phyloP scores from a whole-genome alignment of 2,113 vertebrate species.

The Erythrocercus mccallii region DNA sequence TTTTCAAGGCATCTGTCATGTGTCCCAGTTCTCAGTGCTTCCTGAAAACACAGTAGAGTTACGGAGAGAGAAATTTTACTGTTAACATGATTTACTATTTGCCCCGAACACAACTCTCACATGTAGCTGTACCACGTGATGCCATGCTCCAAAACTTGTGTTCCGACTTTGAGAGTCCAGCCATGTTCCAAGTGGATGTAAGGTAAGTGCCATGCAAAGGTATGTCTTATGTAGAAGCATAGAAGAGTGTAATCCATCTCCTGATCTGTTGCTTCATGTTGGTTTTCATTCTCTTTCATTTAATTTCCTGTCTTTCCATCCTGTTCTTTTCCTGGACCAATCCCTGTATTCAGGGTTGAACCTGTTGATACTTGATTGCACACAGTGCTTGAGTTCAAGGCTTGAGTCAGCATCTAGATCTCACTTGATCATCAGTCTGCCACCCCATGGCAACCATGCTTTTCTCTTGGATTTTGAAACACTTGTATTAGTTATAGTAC shows the following conservation, averaged over 20 bases:
- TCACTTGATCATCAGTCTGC: background rate
- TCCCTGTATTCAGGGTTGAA: background rate
- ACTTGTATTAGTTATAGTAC: background rate
- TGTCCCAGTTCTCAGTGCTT: background rate
- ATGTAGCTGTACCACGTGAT: background rate
- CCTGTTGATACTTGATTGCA: background rate
- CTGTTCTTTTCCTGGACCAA: background rate
- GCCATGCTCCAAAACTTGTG: rapidly evolving
- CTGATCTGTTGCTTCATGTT: background rate
- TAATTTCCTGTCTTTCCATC: background rate
- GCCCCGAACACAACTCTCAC: background rate
- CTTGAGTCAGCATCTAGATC: background rate
- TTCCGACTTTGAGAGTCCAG: rapidly evolving
- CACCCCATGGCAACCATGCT: background rate
- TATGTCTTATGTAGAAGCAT: rapidly evolving
- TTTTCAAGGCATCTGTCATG: background rate
- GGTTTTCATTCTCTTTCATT: background rate
- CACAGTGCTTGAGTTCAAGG: background rate
- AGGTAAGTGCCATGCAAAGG: background rate
- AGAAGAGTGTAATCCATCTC: background rate
- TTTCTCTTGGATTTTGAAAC: background rate
- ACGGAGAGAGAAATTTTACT: background rate
- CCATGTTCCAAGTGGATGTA: rapidly evolving
- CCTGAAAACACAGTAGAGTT: background rate
- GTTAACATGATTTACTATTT: background rate